Base-by-base conservation (phyloP, 2,113 vertebrate species). In the Mystacornis crossleyi region DNA sequence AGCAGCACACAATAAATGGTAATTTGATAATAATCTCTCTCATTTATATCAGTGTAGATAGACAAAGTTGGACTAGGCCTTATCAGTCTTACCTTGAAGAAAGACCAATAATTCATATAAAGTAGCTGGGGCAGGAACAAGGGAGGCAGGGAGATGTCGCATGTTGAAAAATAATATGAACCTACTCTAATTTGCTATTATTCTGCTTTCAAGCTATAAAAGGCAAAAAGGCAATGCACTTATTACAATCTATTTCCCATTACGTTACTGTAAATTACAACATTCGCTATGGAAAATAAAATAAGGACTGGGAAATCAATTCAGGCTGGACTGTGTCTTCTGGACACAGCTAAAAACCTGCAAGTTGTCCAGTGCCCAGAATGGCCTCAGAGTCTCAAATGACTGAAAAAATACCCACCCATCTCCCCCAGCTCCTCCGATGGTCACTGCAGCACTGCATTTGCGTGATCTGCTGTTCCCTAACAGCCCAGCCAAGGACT, bases 1-100 rank as follows among this genome's bases (percentile, higher is more conserved):
- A 57, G 64, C 33, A 94, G 82, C 48, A 86, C 36, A 86, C 79
- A 92, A 89, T 86, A 95, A 91, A 88, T 60, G 64, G 60, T 81
- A 74, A 96, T 88, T 95, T 90, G 75, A 91, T 90, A 90, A 91
- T 82, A 86, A 66, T 43, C 36, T 57, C 65, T 77, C 42, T 85
- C 48, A 74, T 51, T 92, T 70, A 26, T 50, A 90, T 73, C 67
- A 48, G 21, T 61, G 28, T 7, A 90, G 88, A 43, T 12, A 69
- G 87, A 70, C 72, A 77, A 91, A 78, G 54, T 70, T 80, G 53
- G 78, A 90, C 74, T 31, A 58, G n/a, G 45, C 11, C 60, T 82
- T 69, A 81, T 34, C 55, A 34, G 18, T 62, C 42, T 70, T 19
- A 62, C 64, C 55, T 62, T 62, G 14, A 86, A 77, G 66, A 66